Conservation (phyloP, 2,797 vertebrate genomes). For the Gymnothorax javanicus region DNA sequence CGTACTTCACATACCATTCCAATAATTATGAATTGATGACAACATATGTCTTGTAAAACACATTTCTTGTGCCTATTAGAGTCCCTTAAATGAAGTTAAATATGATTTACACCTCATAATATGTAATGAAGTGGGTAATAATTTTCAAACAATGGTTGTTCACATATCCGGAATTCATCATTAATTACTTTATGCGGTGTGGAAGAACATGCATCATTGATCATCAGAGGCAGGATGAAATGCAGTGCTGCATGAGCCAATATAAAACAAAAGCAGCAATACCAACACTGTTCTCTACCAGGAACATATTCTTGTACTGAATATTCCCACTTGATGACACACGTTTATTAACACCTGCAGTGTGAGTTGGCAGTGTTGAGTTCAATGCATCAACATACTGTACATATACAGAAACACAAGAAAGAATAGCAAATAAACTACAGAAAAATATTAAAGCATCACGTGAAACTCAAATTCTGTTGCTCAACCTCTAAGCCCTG, state of each 20-base stretch:
- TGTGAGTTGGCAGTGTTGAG: background rate
- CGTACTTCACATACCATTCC: constrained; percentile 1
- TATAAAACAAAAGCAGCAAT: constrained; percentile 36
- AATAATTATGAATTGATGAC: constrained; percentile 15
- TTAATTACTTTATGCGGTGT: constrained; percentile 45
- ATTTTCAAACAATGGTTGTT: constrained; percentile 24
- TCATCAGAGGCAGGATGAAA: constrained; percentile 36
- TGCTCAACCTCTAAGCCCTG: too few relatives aligned
- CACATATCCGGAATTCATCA: constrained; percentile 36
- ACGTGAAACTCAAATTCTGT: background rate
- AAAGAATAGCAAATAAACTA: background rate
- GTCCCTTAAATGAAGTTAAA: constrained; percentile 35
- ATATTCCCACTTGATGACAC: constrained; percentile 10
- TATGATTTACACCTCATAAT: constrained; percentile 3
- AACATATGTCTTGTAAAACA: constrained; percentile 12
- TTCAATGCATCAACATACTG: background rate
- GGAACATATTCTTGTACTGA: constrained; percentile 14
- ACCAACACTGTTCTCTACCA: constrained; percentile 28
- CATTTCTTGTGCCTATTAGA: constrained; percentile 16
- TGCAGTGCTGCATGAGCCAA: constrained; percentile 35
- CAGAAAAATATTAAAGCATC: background rate
- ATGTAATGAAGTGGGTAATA: constrained; percentile 31
- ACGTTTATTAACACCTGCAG: constrained; percentile 44
- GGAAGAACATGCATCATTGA: constrained; percentile 48
- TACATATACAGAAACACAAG: background rate